A percentile compares a stretch with the other conserved stretches of the same genome.
Conservation (phyloP, 2,888 invertebrate genomes). For the Melanostoma mellinum region DNA sequence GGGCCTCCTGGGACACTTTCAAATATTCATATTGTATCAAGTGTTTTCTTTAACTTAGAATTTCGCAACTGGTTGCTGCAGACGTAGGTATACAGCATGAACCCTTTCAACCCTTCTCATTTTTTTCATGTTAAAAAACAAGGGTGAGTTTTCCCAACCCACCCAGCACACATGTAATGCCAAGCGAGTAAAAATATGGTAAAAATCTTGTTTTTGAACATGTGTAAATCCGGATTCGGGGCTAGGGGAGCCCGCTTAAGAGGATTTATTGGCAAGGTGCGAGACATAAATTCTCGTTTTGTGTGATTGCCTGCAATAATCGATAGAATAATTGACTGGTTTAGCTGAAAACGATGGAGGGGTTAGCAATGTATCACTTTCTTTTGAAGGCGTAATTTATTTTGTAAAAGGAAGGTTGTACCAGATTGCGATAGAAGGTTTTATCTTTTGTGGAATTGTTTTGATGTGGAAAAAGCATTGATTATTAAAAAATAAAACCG, state of each 20-base stretch:
- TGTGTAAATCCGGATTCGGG: conserved; percentile 63
- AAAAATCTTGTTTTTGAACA: conserved; percentile 67
- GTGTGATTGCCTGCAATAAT: conserved; percentile 81
- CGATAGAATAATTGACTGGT: conserved; percentile 77
- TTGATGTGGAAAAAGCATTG: no score
- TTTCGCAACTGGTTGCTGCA: conserved; percentile 60
- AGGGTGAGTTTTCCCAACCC: conserved; percentile 30
- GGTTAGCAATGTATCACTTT: conserved; percentile 42
- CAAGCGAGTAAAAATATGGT: conserved; percentile 41
- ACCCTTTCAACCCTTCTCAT: conserved; percentile 57
- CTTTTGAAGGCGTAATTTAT: conserved; percentile 26
- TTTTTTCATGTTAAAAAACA: conserved; percentile 15
- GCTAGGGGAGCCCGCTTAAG: conserved; percentile 63
- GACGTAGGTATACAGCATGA: background rate
- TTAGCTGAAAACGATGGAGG: conserved; percentile 40
- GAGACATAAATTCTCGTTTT: conserved; percentile 80
- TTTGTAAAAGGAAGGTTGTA: conserved; percentile 3
- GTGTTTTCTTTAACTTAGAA: conserved; percentile 15
- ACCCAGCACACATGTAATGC: background rate
- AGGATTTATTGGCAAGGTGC: conserved; percentile 79
- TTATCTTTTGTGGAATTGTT: no score
- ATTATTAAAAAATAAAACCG: no score
- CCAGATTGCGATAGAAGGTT: background rate
- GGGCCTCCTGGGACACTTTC: conserved; percentile 44
- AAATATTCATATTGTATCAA: conserved; percentile 39